Evolutionary conservation across 2,888 invertebrate species (phyloP).

Genomic region (Macaria notata): DNA sequence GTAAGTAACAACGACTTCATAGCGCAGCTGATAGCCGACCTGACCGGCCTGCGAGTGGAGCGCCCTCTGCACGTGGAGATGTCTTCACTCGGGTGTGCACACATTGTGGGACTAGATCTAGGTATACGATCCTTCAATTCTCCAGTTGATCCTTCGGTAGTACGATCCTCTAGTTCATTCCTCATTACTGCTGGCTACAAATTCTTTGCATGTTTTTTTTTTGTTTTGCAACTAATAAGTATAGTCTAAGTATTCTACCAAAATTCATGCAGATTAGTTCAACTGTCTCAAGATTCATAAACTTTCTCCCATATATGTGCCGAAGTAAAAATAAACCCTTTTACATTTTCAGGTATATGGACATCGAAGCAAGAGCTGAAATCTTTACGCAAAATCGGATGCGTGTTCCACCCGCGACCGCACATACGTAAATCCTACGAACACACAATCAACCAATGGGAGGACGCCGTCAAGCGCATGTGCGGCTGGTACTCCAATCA

Average conservation of each 20-base stretch:
- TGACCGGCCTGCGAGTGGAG: slow-evolving; percentile 89
- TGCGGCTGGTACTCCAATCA: slow-evolving; percentile 78
- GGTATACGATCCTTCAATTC: slow-evolving; percentile 70
- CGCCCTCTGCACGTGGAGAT: slow-evolving; percentile 89
- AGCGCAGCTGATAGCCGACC: slow-evolving; percentile 92
- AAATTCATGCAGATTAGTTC: no score
- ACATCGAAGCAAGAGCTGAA: slow-evolving; percentile 85
- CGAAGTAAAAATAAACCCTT: no score
- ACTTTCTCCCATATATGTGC: no score
- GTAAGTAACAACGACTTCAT: slow-evolving; percentile 97
- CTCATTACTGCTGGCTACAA: no score
- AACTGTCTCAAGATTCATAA: no score
- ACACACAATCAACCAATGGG: slow-evolving; percentile 75
- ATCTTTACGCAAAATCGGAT: slow-evolving; percentile 82
- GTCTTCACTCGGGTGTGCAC: slow-evolving; percentile 93
- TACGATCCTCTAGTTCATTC: no score
- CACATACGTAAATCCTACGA: slow-evolving; percentile 60
- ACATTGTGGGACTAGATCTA: slow-evolving; percentile 90
- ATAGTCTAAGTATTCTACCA: no score
- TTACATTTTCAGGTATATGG: slow-evolving; percentile 85
- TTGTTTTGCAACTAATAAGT: no score
- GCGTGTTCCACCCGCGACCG: slow-evolving; percentile 82
- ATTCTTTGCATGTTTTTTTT: no score
- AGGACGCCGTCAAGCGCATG: slow-evolving; percentile 81
- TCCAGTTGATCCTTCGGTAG: no score